Conservation (phyloP, 1,140 invertebrate genomes). For the Goniozus legneri region DNA sequence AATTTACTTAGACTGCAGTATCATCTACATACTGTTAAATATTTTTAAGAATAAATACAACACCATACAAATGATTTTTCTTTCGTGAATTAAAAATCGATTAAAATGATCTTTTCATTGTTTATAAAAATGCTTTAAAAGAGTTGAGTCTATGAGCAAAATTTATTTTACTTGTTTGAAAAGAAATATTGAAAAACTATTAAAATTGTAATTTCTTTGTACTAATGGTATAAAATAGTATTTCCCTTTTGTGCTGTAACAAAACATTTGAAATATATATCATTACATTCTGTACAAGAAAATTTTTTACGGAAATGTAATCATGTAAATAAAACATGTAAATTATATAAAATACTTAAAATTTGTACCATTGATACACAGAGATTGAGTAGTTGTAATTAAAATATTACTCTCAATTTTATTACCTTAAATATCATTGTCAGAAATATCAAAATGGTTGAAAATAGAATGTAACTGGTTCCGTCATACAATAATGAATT, state of each 20-base stretch:
- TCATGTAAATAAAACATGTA: slow-evolving; percentile 31
- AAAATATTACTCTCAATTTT: slow-evolving; percentile 2
- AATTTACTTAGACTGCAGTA: background rate
- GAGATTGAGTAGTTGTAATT: slow-evolving; percentile 18
- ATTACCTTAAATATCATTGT: background rate
- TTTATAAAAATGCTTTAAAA: too few species aligned
- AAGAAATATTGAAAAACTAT: slow-evolving; percentile 13
- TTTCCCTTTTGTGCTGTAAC: too few species aligned
- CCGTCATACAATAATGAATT: slow-evolving; percentile 36
- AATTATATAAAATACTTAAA: slow-evolving; percentile 21
- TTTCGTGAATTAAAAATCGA: background rate
- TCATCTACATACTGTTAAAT: slow-evolving; percentile 10
- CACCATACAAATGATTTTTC: too few species aligned
- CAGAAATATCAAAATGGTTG: background rate
- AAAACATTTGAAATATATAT: too few species aligned
- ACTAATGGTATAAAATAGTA: slow-evolving; percentile 27
- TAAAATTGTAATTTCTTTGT: slow-evolving; percentile 26
- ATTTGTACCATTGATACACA: slow-evolving; percentile 36
- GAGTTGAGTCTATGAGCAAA: background rate
- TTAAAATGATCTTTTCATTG: slow-evolving; percentile 1
- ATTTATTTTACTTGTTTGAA: slow-evolving; percentile 6
- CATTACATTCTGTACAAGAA: slow-evolving; percentile 5
- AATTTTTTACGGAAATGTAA: slow-evolving; percentile 10
- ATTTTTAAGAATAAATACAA: slow-evolving; percentile 6
- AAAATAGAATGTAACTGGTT: slow-evolving; percentile 22